phyloP scores from a whole-genome alignment of 2,888 invertebrate species.

The Xestia sexstrigata region DNA sequence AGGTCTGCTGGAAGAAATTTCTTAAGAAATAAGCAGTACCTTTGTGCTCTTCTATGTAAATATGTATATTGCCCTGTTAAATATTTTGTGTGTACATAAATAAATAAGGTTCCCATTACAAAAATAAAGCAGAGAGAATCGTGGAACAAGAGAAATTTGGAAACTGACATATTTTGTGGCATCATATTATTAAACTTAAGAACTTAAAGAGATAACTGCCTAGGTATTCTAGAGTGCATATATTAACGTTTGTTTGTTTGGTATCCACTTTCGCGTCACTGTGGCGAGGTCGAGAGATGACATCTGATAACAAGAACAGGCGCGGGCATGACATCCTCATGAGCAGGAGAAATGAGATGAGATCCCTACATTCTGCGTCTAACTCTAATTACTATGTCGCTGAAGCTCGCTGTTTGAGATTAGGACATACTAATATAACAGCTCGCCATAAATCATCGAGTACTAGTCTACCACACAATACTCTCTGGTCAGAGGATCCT shows the following conservation, averaged over 20 bases:
- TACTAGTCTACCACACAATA: not conserved
- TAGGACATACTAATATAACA: not conserved
- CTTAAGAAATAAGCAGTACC: too few species aligned
- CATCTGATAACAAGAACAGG: constrained; percentile 43
- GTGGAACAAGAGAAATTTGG: not conserved
- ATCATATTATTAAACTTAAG: not conserved
- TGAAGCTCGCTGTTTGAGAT: not conserved
- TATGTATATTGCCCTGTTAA: too few species aligned
- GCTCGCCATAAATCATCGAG: not conserved
- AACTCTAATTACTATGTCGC: not conserved
- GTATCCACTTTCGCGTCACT: constrained; percentile 37
- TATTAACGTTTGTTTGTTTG: constrained; percentile 15
- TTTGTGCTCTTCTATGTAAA: too few species aligned
- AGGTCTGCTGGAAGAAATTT: too few species aligned
- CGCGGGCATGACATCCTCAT: constrained; percentile 28
- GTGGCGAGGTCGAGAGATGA: constrained; percentile 44
- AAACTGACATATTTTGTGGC: not conserved
- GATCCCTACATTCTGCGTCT: not conserved
- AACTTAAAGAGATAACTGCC: not conserved
- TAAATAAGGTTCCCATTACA: not conserved
- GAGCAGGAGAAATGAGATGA: constrained; percentile 7
- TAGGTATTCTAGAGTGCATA: not conserved
- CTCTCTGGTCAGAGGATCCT: not conserved
- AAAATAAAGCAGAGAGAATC: not conserved
- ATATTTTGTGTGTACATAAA: too few species aligned